phyloP scores from a whole-genome alignment of 2,797 vertebrate species.

The Echiichthys vipera region DNA sequence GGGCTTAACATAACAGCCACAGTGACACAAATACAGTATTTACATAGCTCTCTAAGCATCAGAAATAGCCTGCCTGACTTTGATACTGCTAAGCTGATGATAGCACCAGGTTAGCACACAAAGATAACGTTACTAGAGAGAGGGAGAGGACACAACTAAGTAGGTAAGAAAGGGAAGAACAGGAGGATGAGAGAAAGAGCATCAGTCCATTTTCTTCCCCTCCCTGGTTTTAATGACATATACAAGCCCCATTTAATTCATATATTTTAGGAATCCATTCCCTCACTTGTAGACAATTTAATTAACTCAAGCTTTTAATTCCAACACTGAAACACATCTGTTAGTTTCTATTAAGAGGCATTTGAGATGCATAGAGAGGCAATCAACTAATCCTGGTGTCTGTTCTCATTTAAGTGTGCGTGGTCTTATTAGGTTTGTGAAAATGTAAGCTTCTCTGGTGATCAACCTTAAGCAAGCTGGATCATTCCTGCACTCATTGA shows the following conservation, averaged over 20 bases:
- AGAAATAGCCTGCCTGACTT: conserved; percentile 9
- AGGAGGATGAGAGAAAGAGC: not conserved
- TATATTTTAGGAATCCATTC: not conserved
- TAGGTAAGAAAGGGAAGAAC: not conserved
- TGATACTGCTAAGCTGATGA: conserved; percentile 12
- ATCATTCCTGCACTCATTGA: not conserved
- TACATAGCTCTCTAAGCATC: conserved; percentile 12
- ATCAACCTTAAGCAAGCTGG: conserved; percentile 12
- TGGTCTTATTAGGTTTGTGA: conserved; percentile 10
- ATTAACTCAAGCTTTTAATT: conserved; percentile 23
- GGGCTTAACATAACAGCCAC: conserved; percentile 15
- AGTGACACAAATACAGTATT: not conserved
- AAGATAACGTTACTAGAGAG: not conserved
- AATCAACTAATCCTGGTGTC: conserved; percentile 10
- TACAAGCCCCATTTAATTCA: conserved; percentile 9
- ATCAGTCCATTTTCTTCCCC: not conserved
- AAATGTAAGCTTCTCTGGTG: conserved; percentile 27
- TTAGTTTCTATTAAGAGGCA: conserved; percentile 10
- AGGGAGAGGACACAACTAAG: not conserved
- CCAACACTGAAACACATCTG: not conserved
- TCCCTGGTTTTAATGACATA: conserved; percentile 7
- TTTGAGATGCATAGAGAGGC: not conserved
- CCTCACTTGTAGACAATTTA: conserved; percentile 7
- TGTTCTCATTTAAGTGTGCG: conserved; percentile 8
- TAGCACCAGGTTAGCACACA: not conserved